These are phyloP conservation scores for Unio pictorum DNA, from an alignment of 2,888 invertebrate species.

Conservation along the genomic window DNA sequence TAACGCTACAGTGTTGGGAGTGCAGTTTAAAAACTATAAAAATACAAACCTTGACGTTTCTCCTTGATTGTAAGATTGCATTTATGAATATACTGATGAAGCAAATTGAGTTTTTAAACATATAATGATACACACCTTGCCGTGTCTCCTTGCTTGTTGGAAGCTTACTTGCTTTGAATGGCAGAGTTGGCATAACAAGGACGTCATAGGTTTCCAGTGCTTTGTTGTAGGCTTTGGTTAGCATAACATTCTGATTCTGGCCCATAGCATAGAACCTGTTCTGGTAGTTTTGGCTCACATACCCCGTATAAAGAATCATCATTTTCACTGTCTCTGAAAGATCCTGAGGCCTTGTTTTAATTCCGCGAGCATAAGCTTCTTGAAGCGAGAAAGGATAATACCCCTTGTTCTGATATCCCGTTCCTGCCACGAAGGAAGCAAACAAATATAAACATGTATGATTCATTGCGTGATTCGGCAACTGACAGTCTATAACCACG, in stretches of 20 bases:
- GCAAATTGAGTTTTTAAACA: too few relatives aligned
- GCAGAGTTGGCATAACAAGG: constrained; percentile 56
- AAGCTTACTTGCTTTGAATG: constrained; percentile 28
- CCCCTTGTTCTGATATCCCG: constrained; percentile 36
- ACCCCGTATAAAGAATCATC: constrained; percentile 13
- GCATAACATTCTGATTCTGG: constrained; percentile 30
- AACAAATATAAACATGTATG: too few relatives aligned
- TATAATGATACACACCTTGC: too few relatives aligned
- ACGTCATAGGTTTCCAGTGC: constrained; percentile 49
- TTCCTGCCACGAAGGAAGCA: constrained; percentile 15
- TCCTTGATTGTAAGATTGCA: too few relatives aligned
- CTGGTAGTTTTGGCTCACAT: constrained; percentile 30
- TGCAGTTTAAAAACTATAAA: too few relatives aligned
- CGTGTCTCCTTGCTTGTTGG: constrained; percentile 4
- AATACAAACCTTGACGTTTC: too few relatives aligned
- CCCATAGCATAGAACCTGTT: constrained; percentile 46
- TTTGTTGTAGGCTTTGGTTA: constrained; percentile 42
- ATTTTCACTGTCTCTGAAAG: constrained; percentile 17
- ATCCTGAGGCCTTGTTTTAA: constrained; percentile 23
- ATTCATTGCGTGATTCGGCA: too few relatives aligned
- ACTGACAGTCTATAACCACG: too few relatives aligned
- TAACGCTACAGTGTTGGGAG: too few relatives aligned
- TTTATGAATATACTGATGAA: too few relatives aligned
- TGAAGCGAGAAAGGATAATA: constrained; percentile 31
- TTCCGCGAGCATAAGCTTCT: constrained; percentile 27